Conservation (phyloP, 2,113 vertebrate genomes). For the Pygoscelis antarcticus region DNA sequence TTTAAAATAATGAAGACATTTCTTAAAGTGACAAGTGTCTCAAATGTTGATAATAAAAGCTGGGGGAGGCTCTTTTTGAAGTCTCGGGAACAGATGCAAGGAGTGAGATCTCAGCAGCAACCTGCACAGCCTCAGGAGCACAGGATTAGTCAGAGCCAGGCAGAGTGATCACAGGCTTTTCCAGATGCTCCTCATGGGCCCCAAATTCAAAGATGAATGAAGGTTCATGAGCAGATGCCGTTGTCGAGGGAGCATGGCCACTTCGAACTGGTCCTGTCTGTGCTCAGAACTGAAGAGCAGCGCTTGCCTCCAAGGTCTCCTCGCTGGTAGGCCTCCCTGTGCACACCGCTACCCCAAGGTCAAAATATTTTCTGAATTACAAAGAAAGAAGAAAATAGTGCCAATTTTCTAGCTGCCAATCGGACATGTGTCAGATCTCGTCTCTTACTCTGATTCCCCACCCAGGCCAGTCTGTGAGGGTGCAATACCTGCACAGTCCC, state of each 20-base stretch:
- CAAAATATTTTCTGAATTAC: background rate
- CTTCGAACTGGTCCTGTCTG: background rate
- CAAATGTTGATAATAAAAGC: background rate
- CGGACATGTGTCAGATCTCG: background rate
- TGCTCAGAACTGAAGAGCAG: background rate
- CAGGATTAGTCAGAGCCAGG: background rate
- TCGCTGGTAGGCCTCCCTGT: accelerated
- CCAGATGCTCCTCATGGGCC: background rate
- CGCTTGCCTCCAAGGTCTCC: background rate
- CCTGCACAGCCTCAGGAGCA: background rate
- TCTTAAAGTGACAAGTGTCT: conserved; percentile 25
- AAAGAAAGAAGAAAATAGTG: background rate
- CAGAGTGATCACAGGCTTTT: background rate
- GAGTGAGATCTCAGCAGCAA: background rate
- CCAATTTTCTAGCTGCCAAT: background rate
- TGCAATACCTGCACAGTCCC: background rate
- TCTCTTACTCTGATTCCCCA: background rate
- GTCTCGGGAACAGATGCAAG: background rate
- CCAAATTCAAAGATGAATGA: background rate
- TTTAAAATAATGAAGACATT: conserved; percentile 53
- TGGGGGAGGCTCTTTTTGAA: background rate
- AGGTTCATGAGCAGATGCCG: background rate
- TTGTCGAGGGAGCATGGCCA: background rate
- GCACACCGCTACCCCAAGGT: accelerated
- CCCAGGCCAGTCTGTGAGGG: too few relatives aligned